Evolutionary conservation across 2,797 vertebrate species (phyloP), one percentile per base, ranked within the genome.

Genomic region (Argentina silus): DNA sequence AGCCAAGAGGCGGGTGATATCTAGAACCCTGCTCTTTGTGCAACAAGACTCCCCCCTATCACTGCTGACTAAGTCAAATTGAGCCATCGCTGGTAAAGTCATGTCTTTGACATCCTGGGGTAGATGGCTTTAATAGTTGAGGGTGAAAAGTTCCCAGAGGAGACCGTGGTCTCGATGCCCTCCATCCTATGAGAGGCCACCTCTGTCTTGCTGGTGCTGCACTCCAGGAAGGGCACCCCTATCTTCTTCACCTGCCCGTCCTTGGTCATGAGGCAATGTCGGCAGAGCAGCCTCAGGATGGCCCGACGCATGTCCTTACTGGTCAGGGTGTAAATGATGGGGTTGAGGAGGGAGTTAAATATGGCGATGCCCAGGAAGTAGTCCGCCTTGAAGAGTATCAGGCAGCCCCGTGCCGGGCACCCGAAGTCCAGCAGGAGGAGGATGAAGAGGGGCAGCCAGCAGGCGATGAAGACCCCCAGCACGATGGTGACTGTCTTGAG

Each of bases 271-370:
- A 93, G 88, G 64, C 94, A 84, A 79, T 62, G 89, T 72, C 90
- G 88, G 86, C 95, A 96, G 7, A 96, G 76, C 19, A 97, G 90
- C 66, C 88, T 74, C 65, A 96, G 74, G 73, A 98, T 96, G 66
- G 94, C 95, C 45, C 84, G 85, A 64, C 96, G 88, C 93, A 97
- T 95, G 89, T 97, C 95, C 70, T 91, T 93, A 90, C 94, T 97
- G 85, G 95, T 97, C 76, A 97, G 89, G 0, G 96, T 97, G 91
- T 97, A 98, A 88, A 98, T 96, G 83, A 97, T 94, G 23, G 96
- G 96, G 80, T 98, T 98, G 0, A 97, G 90, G 0, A 97, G 91
- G 9, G 96, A 98, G 86, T 97, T 97, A 66, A 96, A 79, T 93
- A 98, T 95, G 15, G 96, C 96, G 8, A 97, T 83, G 47, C 94